These are phyloP conservation scores for Dilophus febrilis DNA, from an alignment of 2,888 invertebrate species.

Conservation along the genomic window DNA sequence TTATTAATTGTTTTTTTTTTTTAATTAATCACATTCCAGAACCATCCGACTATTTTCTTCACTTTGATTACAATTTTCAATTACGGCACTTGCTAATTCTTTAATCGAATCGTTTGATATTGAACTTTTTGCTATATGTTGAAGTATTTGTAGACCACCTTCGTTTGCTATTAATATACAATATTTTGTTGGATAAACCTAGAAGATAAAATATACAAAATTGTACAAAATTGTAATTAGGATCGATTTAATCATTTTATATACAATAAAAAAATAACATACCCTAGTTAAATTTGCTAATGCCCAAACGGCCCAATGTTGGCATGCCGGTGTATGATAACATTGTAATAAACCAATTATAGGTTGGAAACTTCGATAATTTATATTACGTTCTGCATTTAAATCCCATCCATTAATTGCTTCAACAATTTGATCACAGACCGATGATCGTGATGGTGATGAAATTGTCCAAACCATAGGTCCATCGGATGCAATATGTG, in stretches of 20 bases:
- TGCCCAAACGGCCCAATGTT: conserved; percentile 96
- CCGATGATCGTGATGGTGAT: conserved; percentile 50
- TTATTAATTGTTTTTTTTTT: too few species aligned
- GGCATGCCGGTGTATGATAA: conserved; percentile 78
- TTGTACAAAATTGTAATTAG: not conserved
- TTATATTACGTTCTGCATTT: conserved; percentile 77
- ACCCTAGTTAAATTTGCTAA: conserved; percentile 78
- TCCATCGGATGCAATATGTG: conserved; percentile 91
- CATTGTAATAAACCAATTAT: conserved; percentile 69
- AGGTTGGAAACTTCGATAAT: conserved; percentile 91
- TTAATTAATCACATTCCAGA: too few species aligned
- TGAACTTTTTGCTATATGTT: conserved; percentile 43
- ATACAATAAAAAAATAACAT: conserved; percentile 2
- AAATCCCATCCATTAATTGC: conserved; percentile 85
- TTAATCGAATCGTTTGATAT: conserved; percentile 49
- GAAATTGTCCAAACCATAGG: conserved; percentile 62
- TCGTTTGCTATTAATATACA: conserved; percentile 74
- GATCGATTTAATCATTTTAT: not conserved
- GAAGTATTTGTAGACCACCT: conserved; percentile 67
- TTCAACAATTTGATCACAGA: conserved; percentile 54
- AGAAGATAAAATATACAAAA: conserved; percentile 18
- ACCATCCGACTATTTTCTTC: conserved; percentile 8
- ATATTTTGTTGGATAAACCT: conserved; percentile 71
- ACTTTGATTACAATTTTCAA: conserved; percentile 39
- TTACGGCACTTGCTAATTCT: conserved; percentile 47